Evolutionary conservation across 92 coral and sea anemone species (phyloP), one percentile per base, ranked within the genome.

Genomic region (Nematostella vectensis): DNA sequence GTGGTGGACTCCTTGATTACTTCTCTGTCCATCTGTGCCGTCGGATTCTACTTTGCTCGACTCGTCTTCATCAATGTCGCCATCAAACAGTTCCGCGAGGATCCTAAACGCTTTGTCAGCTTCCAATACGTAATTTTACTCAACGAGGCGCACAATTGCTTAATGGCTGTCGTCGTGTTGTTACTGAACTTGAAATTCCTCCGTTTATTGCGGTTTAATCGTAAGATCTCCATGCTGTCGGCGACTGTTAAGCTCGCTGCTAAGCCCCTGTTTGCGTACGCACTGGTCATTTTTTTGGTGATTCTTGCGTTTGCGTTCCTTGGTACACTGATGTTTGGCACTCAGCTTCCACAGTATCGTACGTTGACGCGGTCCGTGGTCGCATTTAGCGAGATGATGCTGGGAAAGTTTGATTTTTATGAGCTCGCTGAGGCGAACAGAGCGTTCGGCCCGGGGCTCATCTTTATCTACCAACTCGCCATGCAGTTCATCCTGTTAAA

Each of bases 91-190:
- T 68, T 82, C 48, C 85, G 73, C 27, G 57, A 73, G 15, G 77
- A 89, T 38, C 81, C 80, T 10, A 31, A 68, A n/a, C 26, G 59
- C n/a, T 89, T 80, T 47, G 88, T 82, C 29, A 80, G 87, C 49
- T 89, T 89, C 70, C 94, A 89, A 69, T 89, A 89, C 80, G 87
- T 84, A 3, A 87, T 89, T 26, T 42, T 76, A 28, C 44, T 89
- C 17, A 79, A 89, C 52, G 89, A 77, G 53, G 73, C 65, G 1
- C 65, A 76, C 11, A 73, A 78, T 39, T 40, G 72, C 13, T 50
- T 77, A 51, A 67, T 82, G 20, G 94, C 89, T 1, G 28, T 63
- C 8, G 65, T 65, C 27, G 96, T 89, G 17, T 63, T 85, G 17
- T 80, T 89, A 22, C 53, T 76, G n/a, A 84, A 65, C 50, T 62